These are phyloP conservation scores for Tetraodon nigroviridis DNA, from an alignment of 2,113 vertebrate species.

Conservation along the genomic window DNA sequence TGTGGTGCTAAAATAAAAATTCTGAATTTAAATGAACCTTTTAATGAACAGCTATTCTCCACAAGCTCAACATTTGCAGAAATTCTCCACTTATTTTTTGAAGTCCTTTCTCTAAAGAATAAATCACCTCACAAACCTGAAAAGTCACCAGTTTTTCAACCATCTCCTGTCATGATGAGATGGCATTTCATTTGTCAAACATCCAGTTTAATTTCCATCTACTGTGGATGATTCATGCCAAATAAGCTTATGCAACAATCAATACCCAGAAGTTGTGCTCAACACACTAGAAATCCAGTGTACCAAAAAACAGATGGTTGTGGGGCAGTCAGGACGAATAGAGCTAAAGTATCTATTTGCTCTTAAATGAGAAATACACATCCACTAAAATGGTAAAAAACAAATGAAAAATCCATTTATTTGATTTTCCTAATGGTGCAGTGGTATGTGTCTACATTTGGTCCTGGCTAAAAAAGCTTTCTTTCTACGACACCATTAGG, in stretches of 20 bases:
- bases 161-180: slow-evolving; percentile 21
- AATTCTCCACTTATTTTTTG: neutral
- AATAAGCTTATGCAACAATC: slow-evolving; percentile 54
- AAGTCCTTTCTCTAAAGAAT: slow-evolving; percentile 15
- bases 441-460: slow-evolving; percentile 31
- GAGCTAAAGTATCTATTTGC: slow-evolving; percentile 14
- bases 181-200: slow-evolving; percentile 45
- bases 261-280: slow-evolving; percentile 48
- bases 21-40: slow-evolving; percentile 1
- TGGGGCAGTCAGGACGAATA: slow-evolving; percentile 20
- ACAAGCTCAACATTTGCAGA: too few relatives aligned
- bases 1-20: slow-evolving; percentile 2
- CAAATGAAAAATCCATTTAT: too few relatives aligned
- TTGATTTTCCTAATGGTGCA: slow-evolving; percentile 34
- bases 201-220: slow-evolving; percentile 29
- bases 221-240: slow-evolving; percentile 51
- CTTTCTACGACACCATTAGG: slow-evolving; percentile 64
- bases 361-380: slow-evolving; percentile 14
- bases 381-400: neutral
- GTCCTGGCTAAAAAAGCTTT: slow-evolving; percentile 43
- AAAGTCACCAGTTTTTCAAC: slow-evolving; percentile 23
- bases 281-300: slow-evolving; percentile 17
- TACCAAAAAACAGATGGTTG: slow-evolving; percentile 22
- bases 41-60: too few relatives aligned
- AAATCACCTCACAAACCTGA: slow-evolving; percentile 32